Evolutionary conservation across 2,888 invertebrate species (phyloP).

Genomic region (Aproaerema taeniolella): DNA sequence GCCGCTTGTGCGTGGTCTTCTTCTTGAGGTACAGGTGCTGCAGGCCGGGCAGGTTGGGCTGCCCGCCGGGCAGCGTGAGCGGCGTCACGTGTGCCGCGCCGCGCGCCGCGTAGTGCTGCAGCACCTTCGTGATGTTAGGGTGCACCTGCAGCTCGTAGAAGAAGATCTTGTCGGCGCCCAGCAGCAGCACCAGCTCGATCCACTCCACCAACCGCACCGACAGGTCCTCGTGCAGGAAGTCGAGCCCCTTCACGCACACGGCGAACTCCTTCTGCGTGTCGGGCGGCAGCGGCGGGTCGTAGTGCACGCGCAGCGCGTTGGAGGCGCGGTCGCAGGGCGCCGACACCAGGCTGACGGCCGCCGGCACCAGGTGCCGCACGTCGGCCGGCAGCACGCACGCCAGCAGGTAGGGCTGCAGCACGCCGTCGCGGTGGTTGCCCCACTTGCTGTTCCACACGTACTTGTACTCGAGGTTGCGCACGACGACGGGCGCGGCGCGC

Average conservation of each 20-base stretch:
- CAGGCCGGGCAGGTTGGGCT: conserved; percentile 92
- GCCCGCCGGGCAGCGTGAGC: conserved; percentile 90
- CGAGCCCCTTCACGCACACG: conserved; percentile 95
- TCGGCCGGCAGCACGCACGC: conserved; percentile 91
- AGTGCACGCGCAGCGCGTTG: conserved; percentile 89
- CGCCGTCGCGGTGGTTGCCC: conserved; percentile 95
- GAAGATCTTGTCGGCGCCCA: conserved; percentile 95
- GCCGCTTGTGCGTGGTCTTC: conserved; percentile 94
- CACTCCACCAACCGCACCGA: conserved; percentile 94
- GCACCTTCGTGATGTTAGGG: conserved; percentile 91
- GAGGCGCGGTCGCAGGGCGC: conserved; percentile 90
- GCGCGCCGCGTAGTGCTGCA: conserved; percentile 80
- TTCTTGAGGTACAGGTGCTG: conserved; percentile 93
- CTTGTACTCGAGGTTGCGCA: conserved; percentile 92
- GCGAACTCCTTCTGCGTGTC: conserved; percentile 87
- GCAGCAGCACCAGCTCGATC: conserved; percentile 90
- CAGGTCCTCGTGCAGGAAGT: conserved; percentile 94
- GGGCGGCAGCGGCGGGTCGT: conserved; percentile 79
- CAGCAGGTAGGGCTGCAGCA: conserved; percentile 93
- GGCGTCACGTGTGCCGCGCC: conserved; percentile 87
- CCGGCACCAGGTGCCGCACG: conserved; percentile 84
- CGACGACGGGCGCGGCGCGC: conserved; percentile 87
- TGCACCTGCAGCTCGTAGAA: conserved; percentile 95
- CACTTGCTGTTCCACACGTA: conserved; percentile 96
- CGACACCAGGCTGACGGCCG: conserved; percentile 91